phyloP scores from a whole-genome alignment of 92 coral and sea anemone genomes.

The Bergia sp. region DNA sequence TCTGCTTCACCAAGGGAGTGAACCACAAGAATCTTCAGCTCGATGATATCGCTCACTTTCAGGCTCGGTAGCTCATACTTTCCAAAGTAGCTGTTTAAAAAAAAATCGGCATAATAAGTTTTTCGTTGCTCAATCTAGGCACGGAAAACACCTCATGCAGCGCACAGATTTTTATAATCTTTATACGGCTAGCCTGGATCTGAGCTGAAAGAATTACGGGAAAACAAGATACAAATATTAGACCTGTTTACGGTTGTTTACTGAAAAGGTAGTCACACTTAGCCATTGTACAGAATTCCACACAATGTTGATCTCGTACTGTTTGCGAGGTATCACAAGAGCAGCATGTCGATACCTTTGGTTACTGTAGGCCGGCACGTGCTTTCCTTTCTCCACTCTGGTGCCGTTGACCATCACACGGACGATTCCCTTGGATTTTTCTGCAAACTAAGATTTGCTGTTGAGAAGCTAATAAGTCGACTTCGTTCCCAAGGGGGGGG shows the following conservation, averaged over 20 bases:
- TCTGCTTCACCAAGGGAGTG: slow-evolving; percentile 52
- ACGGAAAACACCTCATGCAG: background rate
- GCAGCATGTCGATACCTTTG: slow-evolving; percentile 36
- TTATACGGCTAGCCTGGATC: background rate
- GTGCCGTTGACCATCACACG: slow-evolving; percentile 83
- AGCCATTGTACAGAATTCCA: too few relatives aligned
- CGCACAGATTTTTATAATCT: too few relatives aligned
- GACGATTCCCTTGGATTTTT: slow-evolving; percentile 66
- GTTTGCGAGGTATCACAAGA: too few relatives aligned
- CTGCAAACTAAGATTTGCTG: slow-evolving; percentile 69
- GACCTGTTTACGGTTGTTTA: background rate
- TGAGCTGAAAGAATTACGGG: background rate
- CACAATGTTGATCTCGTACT: too few relatives aligned
- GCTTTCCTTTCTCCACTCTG: slow-evolving; percentile 35
- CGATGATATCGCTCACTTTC: slow-evolving; percentile 26
- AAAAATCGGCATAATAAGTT: background rate
- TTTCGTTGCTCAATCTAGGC: background rate
- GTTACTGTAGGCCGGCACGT: slow-evolving; percentile 60
- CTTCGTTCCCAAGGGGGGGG: background rate
- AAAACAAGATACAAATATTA: too few relatives aligned
- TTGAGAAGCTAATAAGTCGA: background rate
- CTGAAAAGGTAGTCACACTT: too few relatives aligned
- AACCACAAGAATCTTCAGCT: slow-evolving; percentile 63
- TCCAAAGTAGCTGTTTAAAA: slow-evolving; percentile 69
- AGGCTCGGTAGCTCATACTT: slow-evolving; percentile 68